Conservation (phyloP, 2,888 invertebrate species). For the Callyntrura guangdongensis region DNA sequence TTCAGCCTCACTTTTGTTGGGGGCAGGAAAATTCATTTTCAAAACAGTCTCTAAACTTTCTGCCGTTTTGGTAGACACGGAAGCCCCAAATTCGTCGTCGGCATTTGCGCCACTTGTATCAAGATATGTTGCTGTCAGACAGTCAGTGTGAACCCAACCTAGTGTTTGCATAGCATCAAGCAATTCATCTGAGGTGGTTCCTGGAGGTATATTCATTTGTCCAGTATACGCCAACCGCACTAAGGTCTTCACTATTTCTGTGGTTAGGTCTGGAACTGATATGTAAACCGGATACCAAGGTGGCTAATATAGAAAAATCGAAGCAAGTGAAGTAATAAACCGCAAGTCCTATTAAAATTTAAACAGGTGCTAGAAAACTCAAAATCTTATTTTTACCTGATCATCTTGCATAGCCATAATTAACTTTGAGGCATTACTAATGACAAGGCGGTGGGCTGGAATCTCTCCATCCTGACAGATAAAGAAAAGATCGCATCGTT, state of each 20-base stretch:
- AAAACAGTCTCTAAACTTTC: constrained; percentile 58
- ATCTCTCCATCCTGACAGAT: constrained; percentile 79
- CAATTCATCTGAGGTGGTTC: constrained; percentile 64
- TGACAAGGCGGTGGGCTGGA: constrained; percentile 76
- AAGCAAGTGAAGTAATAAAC: neutral
- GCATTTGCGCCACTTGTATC: constrained; percentile 37
- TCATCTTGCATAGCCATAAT: constrained; percentile 79
- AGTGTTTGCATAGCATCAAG: constrained; percentile 80
- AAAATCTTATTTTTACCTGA: constrained; percentile 68
- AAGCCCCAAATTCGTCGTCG: constrained; percentile 43
- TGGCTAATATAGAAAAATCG: constrained; percentile 51
- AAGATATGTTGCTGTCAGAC: constrained; percentile 60
- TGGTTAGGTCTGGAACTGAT: constrained; percentile 75
- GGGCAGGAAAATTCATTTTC: constrained; percentile 59
- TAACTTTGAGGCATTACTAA: constrained; percentile 77
- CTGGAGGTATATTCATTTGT: constrained; percentile 59
- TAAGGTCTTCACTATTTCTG: constrained; percentile 71
- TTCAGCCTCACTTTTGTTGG: constrained; percentile 20
- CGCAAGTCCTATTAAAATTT: neutral
- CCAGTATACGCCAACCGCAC: constrained; percentile 81
- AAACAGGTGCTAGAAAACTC: no score
- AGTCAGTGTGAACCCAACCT: constrained; percentile 76
- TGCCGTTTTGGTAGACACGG: constrained; percentile 45
- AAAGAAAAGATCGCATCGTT: constrained; percentile 71
- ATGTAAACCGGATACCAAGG: constrained; percentile 78